Evolutionary conservation across 2,113 vertebrate genomes (phyloP), one percentile per base, ranked within the genome.

Genomic region (Smithornis capensis): DNA sequence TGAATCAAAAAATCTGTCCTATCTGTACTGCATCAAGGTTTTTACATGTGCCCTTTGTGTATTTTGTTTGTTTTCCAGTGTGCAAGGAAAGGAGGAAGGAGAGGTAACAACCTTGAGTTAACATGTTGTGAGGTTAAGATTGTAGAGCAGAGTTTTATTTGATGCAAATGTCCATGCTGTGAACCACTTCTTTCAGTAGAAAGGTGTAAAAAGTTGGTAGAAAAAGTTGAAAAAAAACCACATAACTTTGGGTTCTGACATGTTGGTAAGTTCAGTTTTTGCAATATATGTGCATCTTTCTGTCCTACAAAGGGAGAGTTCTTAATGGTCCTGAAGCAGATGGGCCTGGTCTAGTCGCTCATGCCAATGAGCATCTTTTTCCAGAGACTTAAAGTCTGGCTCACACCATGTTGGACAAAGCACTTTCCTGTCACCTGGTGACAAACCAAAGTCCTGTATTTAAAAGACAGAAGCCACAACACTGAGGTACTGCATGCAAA

Each of bases 401-500:
- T 35, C 21, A 23, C 37, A 50, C 23, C 12, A 4, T 28, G 4
- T 81, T 0, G 1, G 37, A 45, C 16, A 74, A 83, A 91, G 22
- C 6, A 9, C 71, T 81, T 59, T 38, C 76, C 17, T 4, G 0
- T 67, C 55, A 69, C 27, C 24, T 76, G 64, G 23, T 6, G 28
- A 45, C 55, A 81, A 81, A 74, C 42, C 28, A 11, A 77, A 74
- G 57, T 40, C 25, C 15, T 0, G 0, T 19, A 35, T 44, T 44
- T 94, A n/a, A 33, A 88, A 77, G 74, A 12, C 9, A 52, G 83
- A 86, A 59, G 42, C 40, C 25, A 70, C 19, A 62, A 19, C 19
- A 38, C 37, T 1, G 0, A 55, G 7, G 3, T 18, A 8, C 7
- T 25, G 28, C 2, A 2, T 89, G 47, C 47, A 45, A 28, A 69